phyloP scores from a whole-genome alignment of 2,797 vertebrate species.

The Diceros bicornis region DNA sequence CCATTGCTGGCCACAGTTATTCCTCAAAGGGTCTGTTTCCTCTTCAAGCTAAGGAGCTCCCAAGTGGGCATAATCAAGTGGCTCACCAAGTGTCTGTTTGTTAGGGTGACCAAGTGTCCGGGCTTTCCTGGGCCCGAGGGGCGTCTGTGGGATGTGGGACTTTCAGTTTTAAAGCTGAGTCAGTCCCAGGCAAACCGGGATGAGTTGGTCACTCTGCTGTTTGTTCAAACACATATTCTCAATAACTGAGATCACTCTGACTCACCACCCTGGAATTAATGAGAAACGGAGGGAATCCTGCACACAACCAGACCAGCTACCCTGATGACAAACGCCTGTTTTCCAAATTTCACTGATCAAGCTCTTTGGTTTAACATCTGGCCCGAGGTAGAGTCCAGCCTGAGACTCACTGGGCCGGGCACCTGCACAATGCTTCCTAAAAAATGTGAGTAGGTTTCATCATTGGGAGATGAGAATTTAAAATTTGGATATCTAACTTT shows the following conservation, averaged over 20 bases:
- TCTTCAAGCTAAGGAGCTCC: neutral
- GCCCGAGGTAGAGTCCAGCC: neutral
- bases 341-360: neutral
- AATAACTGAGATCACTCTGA: neutral
- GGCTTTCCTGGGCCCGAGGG: neutral
- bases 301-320: accelerated
- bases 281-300: neutral
- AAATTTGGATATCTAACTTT: neutral
- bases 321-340: neutral
- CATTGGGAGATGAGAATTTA: neutral
- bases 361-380: neutral
- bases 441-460: neutral
- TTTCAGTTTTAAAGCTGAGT: neutral
- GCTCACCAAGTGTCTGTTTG: neutral
- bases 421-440: neutral
- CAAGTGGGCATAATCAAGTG: neutral
- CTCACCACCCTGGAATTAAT: neutral
- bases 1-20: accelerated
- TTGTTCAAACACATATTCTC: neutral
- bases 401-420: neutral
- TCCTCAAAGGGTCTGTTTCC: neutral
- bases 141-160: neutral
- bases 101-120: neutral
- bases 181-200: neutral
- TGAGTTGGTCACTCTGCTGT: neutral